These are phyloP conservation scores for Drosophila virilis DNA, from an alignment of 1,140 invertebrate genomes.

Conservation along the genomic window DNA sequence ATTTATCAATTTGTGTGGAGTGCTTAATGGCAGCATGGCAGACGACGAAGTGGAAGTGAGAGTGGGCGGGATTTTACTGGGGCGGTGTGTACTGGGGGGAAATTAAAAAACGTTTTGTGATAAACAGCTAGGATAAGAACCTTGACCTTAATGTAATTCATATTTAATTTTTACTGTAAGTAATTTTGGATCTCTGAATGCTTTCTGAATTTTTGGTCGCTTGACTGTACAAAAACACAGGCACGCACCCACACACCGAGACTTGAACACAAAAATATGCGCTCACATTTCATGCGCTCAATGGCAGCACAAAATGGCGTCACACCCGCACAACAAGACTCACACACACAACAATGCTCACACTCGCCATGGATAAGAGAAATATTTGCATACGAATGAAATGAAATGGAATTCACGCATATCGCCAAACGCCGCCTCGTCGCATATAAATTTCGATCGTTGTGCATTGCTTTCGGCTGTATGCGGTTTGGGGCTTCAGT, in stretches of 20 bases:
- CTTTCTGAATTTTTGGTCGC: too few species aligned
- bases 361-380: slow-evolving; percentile 2
- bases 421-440: slow-evolving; percentile 16
- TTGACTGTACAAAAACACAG: not conserved
- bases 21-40: not conserved
- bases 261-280: slow-evolving; percentile 3
- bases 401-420: slow-evolving; percentile 45
- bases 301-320: slow-evolving; percentile 29
- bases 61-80: not conserved
- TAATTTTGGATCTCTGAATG: not conserved
- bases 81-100: not conserved
- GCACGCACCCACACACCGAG: slow-evolving; percentile 2
- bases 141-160: slow-evolving; percentile 28
- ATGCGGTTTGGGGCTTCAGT: not conserved
- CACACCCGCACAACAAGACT: slow-evolving; percentile 3
- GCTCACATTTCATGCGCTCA: slow-evolving; percentile 16
- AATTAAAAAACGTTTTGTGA: slow-evolving; percentile 17
- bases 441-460: slow-evolving; percentile 20
- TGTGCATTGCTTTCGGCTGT: slow-evolving; percentile 13
- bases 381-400: slow-evolving; percentile 43
- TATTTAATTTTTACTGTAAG: slow-evolving; percentile 16
- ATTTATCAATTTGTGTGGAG: slow-evolving; percentile 1
- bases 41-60: not conserved
- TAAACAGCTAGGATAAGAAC: not conserved
- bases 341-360: not conserved